These are phyloP conservation scores for Bolinopsis microptera DNA, from an alignment of 37 sponge, comb jelly and placozoan genomes.

Conservation along the genomic window DNA sequence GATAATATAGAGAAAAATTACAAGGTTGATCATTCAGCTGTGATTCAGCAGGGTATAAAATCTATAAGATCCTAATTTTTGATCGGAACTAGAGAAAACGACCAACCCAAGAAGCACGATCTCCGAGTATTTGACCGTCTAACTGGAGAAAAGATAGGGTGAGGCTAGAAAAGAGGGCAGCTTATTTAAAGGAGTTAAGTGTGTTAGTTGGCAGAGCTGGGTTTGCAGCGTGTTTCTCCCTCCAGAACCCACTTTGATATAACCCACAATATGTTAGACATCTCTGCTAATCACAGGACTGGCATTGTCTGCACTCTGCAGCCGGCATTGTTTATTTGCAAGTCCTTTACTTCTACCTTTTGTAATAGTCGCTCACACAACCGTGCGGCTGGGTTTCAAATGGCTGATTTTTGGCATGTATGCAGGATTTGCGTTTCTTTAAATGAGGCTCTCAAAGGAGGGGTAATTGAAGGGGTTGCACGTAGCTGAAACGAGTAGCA, in stretches of 20 bases:
- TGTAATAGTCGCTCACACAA: neutral
- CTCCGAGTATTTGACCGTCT: too few species aligned
- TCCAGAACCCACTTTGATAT: neutral
- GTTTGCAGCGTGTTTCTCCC: neutral
- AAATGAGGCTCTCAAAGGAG: neutral
- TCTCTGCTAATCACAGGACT: neutral
- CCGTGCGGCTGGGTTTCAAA: neutral
- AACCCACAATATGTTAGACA: neutral
- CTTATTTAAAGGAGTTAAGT: too few species aligned
- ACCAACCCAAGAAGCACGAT: too few species aligned
- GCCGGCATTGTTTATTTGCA: neutral
- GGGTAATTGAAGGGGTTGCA: neutral
- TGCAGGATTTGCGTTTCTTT: neutral
- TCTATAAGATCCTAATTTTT: too few species aligned
- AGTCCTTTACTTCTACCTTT: neutral
- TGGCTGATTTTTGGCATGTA: neutral
- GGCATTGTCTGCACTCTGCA: neutral
- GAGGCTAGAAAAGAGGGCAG: too few species aligned
- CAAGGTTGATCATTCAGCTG: too few species aligned
- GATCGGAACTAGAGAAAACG: too few species aligned
- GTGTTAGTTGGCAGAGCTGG: too few species aligned
- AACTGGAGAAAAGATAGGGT: too few species aligned
- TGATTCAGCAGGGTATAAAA: too few species aligned
- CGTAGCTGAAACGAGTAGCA: neutral
- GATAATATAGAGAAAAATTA: too few species aligned